Conservation (phyloP, 2,113 vertebrate genomes). For the Semnornis frantzii region DNA sequence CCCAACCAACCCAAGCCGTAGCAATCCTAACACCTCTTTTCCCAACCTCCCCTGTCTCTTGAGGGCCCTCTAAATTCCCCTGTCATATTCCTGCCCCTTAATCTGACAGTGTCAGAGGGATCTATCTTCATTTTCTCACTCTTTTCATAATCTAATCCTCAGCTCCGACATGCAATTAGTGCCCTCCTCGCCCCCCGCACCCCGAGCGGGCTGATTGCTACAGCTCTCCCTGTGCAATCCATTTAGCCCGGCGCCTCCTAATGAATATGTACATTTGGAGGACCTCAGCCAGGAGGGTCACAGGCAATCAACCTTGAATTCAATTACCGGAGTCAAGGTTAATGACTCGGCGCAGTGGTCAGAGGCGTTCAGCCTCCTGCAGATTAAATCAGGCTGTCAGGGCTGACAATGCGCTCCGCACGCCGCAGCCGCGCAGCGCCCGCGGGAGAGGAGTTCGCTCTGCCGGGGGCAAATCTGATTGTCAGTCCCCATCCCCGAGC, state of each 20-base stretch:
- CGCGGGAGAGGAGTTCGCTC: conserved; percentile 86
- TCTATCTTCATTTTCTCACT: conserved; percentile 99
- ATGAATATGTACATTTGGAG: conserved; percentile 99
- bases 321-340: conserved; percentile 99
- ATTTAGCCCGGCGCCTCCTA: conserved; percentile 89
- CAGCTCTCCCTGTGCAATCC: conserved; percentile 97
- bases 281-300: conserved; percentile 92
- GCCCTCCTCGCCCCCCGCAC: conserved; percentile 89
- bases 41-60: conserved; percentile 69
- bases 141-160: conserved; percentile 99
- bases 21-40: background rate
- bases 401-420: conserved; percentile 83
- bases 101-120: conserved; percentile 97
- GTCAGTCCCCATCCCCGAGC: conserved; percentile 47
- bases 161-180: conserved; percentile 99
- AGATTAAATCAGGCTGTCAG: conserved; percentile 94
- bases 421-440: conserved; percentile 44
- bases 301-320: conserved; percentile 99
- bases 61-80: conserved; percentile 84
- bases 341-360: conserved; percentile 98
- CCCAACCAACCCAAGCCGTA: background rate
- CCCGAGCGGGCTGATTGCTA: conserved; percentile 90
- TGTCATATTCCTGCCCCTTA: conserved; percentile 89
- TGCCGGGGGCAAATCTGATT: conserved; percentile 84
- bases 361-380: conserved; percentile 88